These are phyloP conservation scores for Oncorhynchus mykiss DNA, from an alignment of 2,113 vertebrate species.

Conservation along the genomic window DNA sequence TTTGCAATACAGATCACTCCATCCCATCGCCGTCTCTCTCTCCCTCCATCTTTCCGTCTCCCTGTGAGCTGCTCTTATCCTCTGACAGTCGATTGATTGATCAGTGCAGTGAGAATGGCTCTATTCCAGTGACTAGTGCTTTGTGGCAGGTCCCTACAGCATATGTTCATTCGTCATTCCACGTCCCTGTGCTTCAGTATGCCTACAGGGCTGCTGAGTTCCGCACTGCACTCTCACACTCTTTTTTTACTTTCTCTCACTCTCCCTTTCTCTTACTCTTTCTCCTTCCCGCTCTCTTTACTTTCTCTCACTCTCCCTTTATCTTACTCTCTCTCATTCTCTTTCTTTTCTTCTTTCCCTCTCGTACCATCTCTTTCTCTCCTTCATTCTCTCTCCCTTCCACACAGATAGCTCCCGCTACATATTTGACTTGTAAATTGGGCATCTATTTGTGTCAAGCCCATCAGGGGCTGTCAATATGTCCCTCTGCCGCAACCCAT, in stretches of 20 bases:
- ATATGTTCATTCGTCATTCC: not conserved
- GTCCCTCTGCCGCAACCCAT: conserved; percentile 52
- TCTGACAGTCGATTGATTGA: not conserved
- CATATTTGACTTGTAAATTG: conserved; percentile 70
- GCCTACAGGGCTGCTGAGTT: not conserved
- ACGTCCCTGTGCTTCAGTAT: no score
- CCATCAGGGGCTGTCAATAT: conserved; percentile 67
- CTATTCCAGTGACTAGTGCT: not conserved
- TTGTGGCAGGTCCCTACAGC: not conserved
- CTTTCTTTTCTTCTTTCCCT: conserved; percentile 1
- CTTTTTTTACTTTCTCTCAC: not conserved
- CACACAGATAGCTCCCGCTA: not conserved
- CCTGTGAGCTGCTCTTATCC: not conserved
- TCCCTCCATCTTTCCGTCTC: not conserved
- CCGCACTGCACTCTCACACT: not conserved
- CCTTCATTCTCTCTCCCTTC: not conserved
- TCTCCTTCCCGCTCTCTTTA: not conserved
- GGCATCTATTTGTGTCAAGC: conserved; percentile 67
- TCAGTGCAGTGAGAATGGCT: not conserved
- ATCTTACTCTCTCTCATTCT: not conserved
- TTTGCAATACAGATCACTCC: not conserved
- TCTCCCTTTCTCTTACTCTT: not conserved
- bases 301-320: not conserved
- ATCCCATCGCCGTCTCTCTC: not conserved
- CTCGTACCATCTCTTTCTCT: conserved; percentile 11